These are phyloP conservation scores for Heliconius sara DNA, from an alignment of 2,888 invertebrate genomes.

Conservation along the genomic window DNA sequence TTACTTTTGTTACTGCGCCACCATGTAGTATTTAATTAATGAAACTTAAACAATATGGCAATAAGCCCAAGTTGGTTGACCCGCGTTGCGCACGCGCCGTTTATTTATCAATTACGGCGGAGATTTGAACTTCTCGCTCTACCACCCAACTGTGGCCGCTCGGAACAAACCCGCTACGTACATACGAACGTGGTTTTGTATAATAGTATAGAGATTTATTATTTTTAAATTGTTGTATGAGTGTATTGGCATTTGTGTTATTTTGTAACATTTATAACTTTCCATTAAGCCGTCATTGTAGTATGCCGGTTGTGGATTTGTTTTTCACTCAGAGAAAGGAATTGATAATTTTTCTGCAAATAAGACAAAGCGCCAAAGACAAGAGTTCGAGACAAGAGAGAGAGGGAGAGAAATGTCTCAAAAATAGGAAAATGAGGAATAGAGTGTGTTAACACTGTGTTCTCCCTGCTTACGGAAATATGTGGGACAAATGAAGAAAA, in stretches of 20 bases:
- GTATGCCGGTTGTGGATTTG: neutral
- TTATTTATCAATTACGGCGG: constrained; percentile 81
- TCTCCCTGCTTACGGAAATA: too few relatives aligned
- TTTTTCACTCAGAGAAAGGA: neutral
- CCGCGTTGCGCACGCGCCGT: constrained; percentile 74
- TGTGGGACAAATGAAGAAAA: too few relatives aligned
- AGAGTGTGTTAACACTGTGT: too few relatives aligned
- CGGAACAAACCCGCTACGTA: constrained; percentile 81
- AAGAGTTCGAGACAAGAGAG: too few relatives aligned
- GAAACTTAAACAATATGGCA: constrained; percentile 28
- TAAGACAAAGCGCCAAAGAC: too few relatives aligned
- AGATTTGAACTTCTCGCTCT: constrained; percentile 84
- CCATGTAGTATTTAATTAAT: constrained; percentile 24
- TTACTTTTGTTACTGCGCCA: neutral
- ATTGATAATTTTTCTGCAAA: too few relatives aligned
- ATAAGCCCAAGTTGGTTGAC: constrained; percentile 68
- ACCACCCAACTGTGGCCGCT: constrained; percentile 80
- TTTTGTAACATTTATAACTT: neutral
- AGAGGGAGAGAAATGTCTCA: too few relatives aligned
- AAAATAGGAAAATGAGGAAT: too few relatives aligned
- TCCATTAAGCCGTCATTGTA: too few relatives aligned
- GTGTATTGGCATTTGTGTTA: neutral
- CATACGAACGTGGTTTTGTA: constrained; percentile 49
- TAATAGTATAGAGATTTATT: neutral
- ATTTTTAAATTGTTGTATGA: neutral